Percentiles rank a stretch among this genome's conserved stretches.
Conservation (phyloP, 2,113 vertebrate species). For the Emydocephalus ijimae region DNA sequence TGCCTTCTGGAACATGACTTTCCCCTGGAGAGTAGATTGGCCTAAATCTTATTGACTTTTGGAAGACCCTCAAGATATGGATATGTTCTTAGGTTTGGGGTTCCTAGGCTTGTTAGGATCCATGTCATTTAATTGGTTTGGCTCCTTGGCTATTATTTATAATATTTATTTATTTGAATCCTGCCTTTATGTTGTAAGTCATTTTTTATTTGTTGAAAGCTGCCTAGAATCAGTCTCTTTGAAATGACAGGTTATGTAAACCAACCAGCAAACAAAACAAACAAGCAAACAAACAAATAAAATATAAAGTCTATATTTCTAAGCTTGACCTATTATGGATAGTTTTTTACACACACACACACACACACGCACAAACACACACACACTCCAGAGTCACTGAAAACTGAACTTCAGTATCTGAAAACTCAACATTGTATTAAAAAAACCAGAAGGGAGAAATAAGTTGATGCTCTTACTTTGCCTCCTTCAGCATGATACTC, state of each 20-base stretch:
- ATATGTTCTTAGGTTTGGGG: background rate
- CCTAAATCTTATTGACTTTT: background rate
- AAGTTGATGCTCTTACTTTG: constrained; percentile 67
- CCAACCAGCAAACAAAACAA: background rate
- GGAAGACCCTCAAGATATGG: background rate
- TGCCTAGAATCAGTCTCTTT: background rate
- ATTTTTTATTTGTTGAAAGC: background rate
- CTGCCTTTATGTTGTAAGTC: background rate
- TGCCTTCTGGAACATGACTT: background rate
- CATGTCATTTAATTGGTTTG: background rate
- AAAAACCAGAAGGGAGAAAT: accelerated
- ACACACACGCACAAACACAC: too few species aligned
- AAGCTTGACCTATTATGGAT: background rate
- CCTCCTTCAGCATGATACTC: constrained; percentile 91
- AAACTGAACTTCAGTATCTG: background rate
- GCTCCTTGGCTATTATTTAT: background rate
- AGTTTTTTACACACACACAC: too few species aligned
- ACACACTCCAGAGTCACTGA: background rate
- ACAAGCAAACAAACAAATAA: background rate
- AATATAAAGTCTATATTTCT: too few species aligned
- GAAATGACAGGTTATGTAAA: background rate
- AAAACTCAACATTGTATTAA: accelerated
- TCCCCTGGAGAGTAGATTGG: background rate
- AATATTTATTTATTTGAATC: background rate
- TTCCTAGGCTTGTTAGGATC: background rate